Percentiles rank a stretch among this genome's conserved stretches.
Conservation (phyloP, 37 sponge, comb jelly and placozoan genomes). For the Geodia barretti region DNA sequence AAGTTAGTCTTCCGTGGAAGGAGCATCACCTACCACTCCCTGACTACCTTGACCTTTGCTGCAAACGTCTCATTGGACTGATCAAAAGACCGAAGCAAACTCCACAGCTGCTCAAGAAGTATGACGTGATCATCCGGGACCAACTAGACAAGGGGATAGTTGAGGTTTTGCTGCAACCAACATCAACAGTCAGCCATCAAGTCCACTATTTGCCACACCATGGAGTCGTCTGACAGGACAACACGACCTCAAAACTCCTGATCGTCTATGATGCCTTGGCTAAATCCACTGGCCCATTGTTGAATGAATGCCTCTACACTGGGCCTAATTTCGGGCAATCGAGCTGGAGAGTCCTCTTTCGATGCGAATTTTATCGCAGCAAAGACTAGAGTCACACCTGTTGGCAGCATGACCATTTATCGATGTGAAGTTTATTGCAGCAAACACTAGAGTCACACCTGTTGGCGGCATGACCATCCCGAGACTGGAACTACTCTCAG, state of each 20-base stretch:
- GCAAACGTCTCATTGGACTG: conserved; percentile 9
- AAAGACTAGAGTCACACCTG: conserved; percentile 25
- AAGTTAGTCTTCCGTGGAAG: conserved; percentile 17
- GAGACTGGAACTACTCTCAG: conserved; percentile 40
- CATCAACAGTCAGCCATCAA: neutral
- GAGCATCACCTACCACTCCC: conserved; percentile 13
- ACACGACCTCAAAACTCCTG: conserved; percentile 30
- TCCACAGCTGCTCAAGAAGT: conserved; percentile 13
- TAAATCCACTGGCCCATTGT: conserved; percentile 31
- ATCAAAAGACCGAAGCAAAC: conserved; percentile 3
- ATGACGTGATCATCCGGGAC: conserved; percentile 28
- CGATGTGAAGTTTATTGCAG: conserved; percentile 1
- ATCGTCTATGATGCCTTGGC: conserved; percentile 49
- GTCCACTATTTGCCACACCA: conserved; percentile 31
- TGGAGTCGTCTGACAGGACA: too few relatives aligned
- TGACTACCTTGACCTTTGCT: conserved; percentile 6
- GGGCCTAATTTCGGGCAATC: conserved; percentile 48
- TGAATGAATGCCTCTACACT: conserved; percentile 37
- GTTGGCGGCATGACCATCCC: conserved; percentile 13
- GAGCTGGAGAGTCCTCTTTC: neutral
- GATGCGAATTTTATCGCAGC: conserved; percentile 1
- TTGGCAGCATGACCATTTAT: neutral
- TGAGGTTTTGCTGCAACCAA: neutral
- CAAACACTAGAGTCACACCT: conserved; percentile 28
- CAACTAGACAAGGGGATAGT: conserved; percentile 25